A percentile compares a stretch with the other conserved stretches of the same genome.
Evolutionary conservation across 2,797 vertebrate genomes (phyloP).

Genomic region (Miichthys miiuy): DNA sequence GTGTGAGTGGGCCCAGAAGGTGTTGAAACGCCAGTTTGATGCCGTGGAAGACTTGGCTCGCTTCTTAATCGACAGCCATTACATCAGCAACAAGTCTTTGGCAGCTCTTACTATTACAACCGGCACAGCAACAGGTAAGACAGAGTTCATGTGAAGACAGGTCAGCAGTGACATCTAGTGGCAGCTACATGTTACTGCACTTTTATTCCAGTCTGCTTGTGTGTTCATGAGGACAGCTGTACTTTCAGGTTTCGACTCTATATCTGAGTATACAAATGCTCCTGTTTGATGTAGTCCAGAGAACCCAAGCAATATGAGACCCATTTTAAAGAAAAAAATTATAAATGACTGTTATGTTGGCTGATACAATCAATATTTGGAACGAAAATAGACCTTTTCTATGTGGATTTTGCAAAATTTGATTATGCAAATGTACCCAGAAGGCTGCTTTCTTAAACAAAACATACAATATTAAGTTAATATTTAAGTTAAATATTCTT

Average conservation of each 20-base stretch:
- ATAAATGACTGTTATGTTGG: too few species aligned
- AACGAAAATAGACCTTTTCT: too few species aligned
- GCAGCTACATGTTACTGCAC: slow-evolving; percentile 31
- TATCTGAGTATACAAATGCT: too few species aligned
- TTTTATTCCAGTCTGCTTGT: neutral
- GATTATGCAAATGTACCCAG: too few species aligned
- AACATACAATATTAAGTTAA: too few species aligned
- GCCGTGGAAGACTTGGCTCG: slow-evolving; percentile 95
- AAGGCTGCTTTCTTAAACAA: too few species aligned
- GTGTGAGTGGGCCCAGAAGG: slow-evolving; percentile 99
- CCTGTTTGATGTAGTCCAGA: too few species aligned
- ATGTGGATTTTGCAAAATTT: too few species aligned
- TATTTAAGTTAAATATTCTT: too few species aligned
- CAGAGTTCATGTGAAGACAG: neutral
- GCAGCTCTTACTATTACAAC: slow-evolving; percentile 97
- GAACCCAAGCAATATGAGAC: too few species aligned
- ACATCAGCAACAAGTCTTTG: slow-evolving; percentile 97
- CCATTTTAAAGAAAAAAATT: too few species aligned
- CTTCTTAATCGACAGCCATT: slow-evolving; percentile 98
- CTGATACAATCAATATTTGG: too few species aligned
- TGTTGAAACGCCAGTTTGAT: slow-evolving; percentile 97
- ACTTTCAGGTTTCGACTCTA: neutral
- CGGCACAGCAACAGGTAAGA: slow-evolving; percentile 91
- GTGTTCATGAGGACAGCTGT: neutral
- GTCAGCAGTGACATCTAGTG: slow-evolving; percentile 73